These are phyloP conservation scores for Tenebrosternarchus preto DNA, from an alignment of 2,113 vertebrate genomes.

Conservation along the genomic window DNA sequence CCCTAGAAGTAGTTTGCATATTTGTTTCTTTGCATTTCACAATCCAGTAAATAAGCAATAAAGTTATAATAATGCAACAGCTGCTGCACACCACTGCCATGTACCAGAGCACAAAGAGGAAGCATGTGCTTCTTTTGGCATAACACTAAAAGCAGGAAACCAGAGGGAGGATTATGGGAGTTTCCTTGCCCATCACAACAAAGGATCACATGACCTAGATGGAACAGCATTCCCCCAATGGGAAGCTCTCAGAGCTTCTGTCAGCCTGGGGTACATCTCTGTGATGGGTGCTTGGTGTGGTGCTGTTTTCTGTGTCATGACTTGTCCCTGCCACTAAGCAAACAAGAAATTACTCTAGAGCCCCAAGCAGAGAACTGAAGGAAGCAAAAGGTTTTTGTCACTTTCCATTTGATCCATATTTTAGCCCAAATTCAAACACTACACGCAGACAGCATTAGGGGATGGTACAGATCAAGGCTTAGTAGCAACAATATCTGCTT, in stretches of 20 bases:
- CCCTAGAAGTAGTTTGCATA: neutral
- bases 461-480: neutral
- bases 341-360: conserved; percentile 6
- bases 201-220: conserved; percentile 67
- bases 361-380: conserved; percentile 43
- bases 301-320: conserved; percentile 44
- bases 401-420: conserved; percentile 40
- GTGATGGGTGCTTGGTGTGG: conserved; percentile 17
- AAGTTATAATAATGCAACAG: no score
- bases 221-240: conserved; percentile 18
- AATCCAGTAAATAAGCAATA: neutral
- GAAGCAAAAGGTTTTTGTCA: conserved; percentile 64
- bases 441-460: neutral
- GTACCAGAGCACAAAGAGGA: no score
- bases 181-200: conserved; percentile 40
- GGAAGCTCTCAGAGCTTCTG: neutral
- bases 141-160: conserved; percentile 6
- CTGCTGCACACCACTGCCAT: no score
- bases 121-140: neutral
- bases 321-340: conserved; percentile 19
- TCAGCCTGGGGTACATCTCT: conserved; percentile 2
- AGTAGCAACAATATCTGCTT: neutral
- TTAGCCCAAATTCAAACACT: neutral
- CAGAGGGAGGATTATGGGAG: conserved; percentile 2
- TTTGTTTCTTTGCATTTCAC: neutral